Evolutionary conservation across 2,888 invertebrate species (phyloP).

Genomic region (Drosophila neonasuta): DNA sequence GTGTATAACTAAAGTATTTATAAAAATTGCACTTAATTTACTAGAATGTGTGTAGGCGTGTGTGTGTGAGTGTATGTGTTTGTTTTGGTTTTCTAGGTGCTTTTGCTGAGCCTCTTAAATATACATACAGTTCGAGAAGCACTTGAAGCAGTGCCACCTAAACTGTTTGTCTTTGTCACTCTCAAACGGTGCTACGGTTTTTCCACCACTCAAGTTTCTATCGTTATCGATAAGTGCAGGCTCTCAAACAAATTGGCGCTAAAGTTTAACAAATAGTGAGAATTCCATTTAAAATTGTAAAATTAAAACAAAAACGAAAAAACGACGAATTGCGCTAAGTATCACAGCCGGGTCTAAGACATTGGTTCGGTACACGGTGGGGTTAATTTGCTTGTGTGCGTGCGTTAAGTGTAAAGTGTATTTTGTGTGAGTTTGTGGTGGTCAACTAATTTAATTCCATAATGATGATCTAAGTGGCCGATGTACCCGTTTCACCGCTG

Average conservation of each 20-base stretch:
- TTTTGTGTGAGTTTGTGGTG: constrained; percentile 20
- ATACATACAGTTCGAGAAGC: constrained; percentile 37
- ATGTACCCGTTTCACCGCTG: constrained; percentile 37
- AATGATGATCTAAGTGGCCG: constrained; percentile 36
- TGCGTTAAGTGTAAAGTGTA: constrained; percentile 24
- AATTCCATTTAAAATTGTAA: constrained; percentile 36
- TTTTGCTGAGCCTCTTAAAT: constrained; percentile 62
- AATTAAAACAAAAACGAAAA: constrained; percentile 45
- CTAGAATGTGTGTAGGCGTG: constrained; percentile 64
- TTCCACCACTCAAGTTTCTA: constrained; percentile 34
- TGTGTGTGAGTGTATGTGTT: constrained; percentile 37
- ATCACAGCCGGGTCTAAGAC: constrained; percentile 83
- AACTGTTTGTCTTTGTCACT: constrained; percentile 18
- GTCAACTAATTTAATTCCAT: constrained; percentile 19
- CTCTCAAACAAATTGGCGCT: constrained; percentile 54
- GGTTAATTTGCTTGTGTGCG: constrained; percentile 30
- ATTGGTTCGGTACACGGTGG: constrained; percentile 68
- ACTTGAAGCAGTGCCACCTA: background rate
- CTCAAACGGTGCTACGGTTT: constrained; percentile 29
- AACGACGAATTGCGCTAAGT: constrained; percentile 79
- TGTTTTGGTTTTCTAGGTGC: constrained; percentile 41
- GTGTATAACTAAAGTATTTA: constrained; percentile 74
- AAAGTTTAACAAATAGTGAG: constrained; percentile 41
- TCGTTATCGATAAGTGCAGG: constrained; percentile 44
- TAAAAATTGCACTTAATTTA: constrained; percentile 70